Conservation (phyloP, 92 coral and sea anemone genomes). For the Diadumene lineata region DNA sequence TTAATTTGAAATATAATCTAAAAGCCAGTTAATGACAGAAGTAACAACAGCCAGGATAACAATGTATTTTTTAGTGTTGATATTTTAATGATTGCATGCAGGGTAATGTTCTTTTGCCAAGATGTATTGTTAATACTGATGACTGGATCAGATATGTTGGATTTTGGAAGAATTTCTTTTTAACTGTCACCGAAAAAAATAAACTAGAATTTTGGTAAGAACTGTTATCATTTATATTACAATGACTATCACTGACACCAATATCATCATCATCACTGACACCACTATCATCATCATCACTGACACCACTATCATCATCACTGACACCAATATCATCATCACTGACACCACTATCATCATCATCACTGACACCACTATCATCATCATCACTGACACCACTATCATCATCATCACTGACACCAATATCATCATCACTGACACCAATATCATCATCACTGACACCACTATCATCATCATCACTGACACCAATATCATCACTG, state of each 20-base stretch:
- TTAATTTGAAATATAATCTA: no score
- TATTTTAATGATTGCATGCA: not conserved
- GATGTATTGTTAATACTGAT: conserved; percentile 16
- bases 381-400: not conserved
- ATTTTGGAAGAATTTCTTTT: conserved; percentile 51
- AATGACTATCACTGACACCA: not conserved
- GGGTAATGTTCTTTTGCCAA: conserved; percentile 24
- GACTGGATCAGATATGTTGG: conserved; percentile 64
- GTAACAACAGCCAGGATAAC: no score
- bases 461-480: no score
- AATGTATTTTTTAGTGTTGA: not conserved
- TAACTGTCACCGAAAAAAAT: conserved; percentile 48
- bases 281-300: not conserved
- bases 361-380: not conserved
- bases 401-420: not conserved
- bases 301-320: not conserved
- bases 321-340: not conserved
- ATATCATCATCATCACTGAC: not conserved
- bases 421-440: not conserved
- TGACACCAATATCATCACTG: no score
- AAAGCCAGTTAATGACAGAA: no score
- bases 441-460: not conserved
- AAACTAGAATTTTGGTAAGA: conserved; percentile 57
- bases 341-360: not conserved
- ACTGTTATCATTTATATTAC: not conserved